Evolutionary conservation across 2,888 invertebrate species (phyloP), one percentile per base, ranked within the genome.

Genomic region (Strigamia crassipes): DNA sequence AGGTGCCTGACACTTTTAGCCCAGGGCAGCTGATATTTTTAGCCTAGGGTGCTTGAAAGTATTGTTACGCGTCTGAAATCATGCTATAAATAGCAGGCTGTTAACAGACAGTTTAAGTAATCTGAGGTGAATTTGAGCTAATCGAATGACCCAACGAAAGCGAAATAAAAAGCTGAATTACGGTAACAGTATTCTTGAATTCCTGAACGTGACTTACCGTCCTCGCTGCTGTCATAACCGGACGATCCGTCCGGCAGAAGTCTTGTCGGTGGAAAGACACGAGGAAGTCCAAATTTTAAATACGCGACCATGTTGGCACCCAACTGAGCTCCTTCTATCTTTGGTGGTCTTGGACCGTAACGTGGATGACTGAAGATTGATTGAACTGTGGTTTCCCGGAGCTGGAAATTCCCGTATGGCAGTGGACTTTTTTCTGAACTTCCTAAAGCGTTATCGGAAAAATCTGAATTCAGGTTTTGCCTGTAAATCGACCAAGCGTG

Each of bases 291-390:
- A 86, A 96, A 97, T 89, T 96, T 96, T 84, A 97, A 90, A 88
- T 97, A 97, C 27, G 96, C 95, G 88, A 96, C 96, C 91, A 96
- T 96, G 87, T 96, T 96, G 73, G 94, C 93, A 73, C 95, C 95
- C 0, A 95, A 95, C 82, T 66, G 31, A 5, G 27, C 73, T 15
- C 80, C 51, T 27, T 38, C 41, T 83, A 51, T 42, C 31, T 21
- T 73, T 3, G 84, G 83, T 51, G 94, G 83, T 93, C 92, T 94
- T 93, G 82, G 95, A 94, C 86, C 96, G 82, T 90, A 96, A 88
- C 96, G 91, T 78, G 96, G 96, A 89, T 96, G 96, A 78, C 93
- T 92, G 81, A 95, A 88, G 84, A 96, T 96, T 82, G 95, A 95
- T 89, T 96, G 96, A 81, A 96, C 96, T 80, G 96, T 96, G 83